Percentiles rank a stretch among this genome's conserved stretches.
Evolutionary conservation across 2,113 vertebrate genomes (phyloP).

Genomic region (Zosterops japonicus): DNA sequence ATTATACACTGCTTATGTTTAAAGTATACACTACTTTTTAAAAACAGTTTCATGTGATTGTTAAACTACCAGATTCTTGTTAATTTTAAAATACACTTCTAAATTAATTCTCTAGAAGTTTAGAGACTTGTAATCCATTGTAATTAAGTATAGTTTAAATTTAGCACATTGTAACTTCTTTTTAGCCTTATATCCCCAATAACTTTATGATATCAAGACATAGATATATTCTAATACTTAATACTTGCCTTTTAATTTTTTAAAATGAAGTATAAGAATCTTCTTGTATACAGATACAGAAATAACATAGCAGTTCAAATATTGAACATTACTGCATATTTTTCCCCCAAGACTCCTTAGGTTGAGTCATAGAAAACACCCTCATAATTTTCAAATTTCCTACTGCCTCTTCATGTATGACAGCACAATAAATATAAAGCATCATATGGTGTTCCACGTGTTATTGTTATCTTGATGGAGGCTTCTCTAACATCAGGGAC

Average conservation of each 20-base stretch:
- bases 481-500: background rate
- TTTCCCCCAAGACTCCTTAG: rapidly evolving
- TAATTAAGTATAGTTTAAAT: background rate
- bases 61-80: background rate
- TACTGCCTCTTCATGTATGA: background rate
- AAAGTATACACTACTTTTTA: background rate
- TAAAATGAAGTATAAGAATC: background rate
- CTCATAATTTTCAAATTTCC: background rate
- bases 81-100: background rate
- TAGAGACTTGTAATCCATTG: background rate
- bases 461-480: background rate
- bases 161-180: background rate
- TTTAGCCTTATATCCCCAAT: background rate
- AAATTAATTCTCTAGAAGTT: background rate
- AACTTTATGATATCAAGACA: background rate
- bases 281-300: background rate
- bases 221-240: background rate
- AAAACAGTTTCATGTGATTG: background rate
- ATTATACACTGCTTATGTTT: background rate
- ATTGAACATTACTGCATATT: background rate
- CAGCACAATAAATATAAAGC: background rate
- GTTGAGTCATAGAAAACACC: background rate
- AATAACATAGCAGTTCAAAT: background rate
- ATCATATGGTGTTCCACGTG: background rate
- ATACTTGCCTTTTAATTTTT: background rate